Conservation (phyloP, 64 coral and sea anemone genomes). For the Stichodactyla helianthus region DNA sequence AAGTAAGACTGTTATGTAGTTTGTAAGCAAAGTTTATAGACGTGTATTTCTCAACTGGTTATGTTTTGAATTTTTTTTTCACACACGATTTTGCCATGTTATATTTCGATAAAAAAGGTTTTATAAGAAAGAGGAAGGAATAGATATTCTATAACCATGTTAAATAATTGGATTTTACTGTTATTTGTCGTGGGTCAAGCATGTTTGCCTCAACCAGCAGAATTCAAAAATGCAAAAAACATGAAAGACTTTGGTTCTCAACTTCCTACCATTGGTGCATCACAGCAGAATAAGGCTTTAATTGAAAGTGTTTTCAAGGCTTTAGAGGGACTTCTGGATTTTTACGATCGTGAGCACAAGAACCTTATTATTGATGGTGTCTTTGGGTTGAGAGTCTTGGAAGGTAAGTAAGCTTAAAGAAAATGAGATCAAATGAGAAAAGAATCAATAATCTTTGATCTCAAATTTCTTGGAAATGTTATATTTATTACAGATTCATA, state of each 20-base stretch:
- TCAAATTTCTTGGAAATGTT: no score
- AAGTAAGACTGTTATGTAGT: neutral
- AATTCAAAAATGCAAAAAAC: neutral
- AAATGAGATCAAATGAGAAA: no score
- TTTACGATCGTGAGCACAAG: slow-evolving; percentile 52
- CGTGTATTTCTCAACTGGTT: no score
- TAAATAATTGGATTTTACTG: neutral
- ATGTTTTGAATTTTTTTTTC: neutral
- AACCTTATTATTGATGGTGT: slow-evolving; percentile 81
- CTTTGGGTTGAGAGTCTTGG: slow-evolving; percentile 64
- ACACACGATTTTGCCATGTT: neutral
- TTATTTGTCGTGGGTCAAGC: neutral
- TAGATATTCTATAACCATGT: neutral
- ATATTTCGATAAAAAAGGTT: neutral
- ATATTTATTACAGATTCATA: no score
- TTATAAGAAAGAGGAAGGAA: neutral
- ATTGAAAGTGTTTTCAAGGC: slow-evolving; percentile 5
- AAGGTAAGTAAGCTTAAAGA: slow-evolving; percentile 46
- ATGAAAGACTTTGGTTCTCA: neutral
- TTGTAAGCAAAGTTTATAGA: neutral
- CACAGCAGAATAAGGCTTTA: neutral
- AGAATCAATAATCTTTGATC: no score
- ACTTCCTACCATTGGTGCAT: neutral
- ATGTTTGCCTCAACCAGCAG: neutral
- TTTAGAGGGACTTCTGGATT: slow-evolving; percentile 55